Evolutionary conservation across 1,140 invertebrate species (phyloP).

Genomic region (Drosophila lowei): DNA sequence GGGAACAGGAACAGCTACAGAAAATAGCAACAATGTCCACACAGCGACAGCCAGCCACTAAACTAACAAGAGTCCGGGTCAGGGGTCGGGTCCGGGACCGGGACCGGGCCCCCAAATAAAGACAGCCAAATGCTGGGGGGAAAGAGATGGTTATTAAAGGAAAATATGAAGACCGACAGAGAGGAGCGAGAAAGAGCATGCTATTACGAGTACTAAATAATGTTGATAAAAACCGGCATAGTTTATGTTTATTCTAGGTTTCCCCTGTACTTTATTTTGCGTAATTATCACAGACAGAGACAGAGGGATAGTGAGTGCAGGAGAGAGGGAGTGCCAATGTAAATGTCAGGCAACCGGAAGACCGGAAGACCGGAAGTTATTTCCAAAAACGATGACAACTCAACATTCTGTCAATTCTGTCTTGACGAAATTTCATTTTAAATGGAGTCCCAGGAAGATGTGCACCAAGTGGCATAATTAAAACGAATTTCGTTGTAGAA

Average conservation of each 20-base stretch:
- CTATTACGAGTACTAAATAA: conserved; percentile 68
- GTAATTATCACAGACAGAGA: conserved; percentile 44
- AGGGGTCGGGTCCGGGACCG: too few species aligned
- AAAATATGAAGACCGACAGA: conserved; percentile 12
- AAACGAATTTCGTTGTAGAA: too few species aligned
- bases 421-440: too few species aligned
- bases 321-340: conserved; percentile 50
- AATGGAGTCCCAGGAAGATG: too few species aligned
- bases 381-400: conserved; percentile 36
- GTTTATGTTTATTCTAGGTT: conserved; percentile 50
- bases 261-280: conserved; percentile 35
- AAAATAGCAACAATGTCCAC: conserved; percentile 54
- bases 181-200: conserved; percentile 24
- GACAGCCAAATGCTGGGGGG: conserved; percentile 30
- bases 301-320: too few species aligned
- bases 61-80: conserved; percentile 35
- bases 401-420: too few species aligned
- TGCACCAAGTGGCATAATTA: too few species aligned
- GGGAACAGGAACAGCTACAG: conserved; percentile 32
- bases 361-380: conserved; percentile 21
- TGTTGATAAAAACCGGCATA: conserved; percentile 69
- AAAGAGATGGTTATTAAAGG: too few species aligned
- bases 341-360: conserved; percentile 4
- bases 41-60: conserved; percentile 46
- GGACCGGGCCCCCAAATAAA: conserved; percentile 14